Base-by-base conservation (phyloP, 2,113 vertebrate genomes). In the Cinclus cinclus region DNA sequence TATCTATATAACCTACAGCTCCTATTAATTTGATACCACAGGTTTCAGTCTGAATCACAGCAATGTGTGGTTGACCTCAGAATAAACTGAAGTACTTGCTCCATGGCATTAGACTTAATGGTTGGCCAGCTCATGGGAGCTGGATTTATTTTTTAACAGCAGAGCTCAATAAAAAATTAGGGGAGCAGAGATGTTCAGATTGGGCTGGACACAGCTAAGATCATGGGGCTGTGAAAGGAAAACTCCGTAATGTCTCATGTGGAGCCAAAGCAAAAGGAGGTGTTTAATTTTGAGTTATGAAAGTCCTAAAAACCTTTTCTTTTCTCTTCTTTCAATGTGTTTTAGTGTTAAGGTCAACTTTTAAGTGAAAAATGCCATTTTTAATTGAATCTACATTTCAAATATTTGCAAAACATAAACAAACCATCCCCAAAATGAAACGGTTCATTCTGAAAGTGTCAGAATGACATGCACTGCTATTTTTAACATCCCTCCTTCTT, bases 361-460 rank as follows among this genome's bases (percentile, higher is more conserved):
- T 39, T 75, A 82, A 95, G 70, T n/a, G 53, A 91, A 94, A 95
- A 88, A 82, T 49, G 65, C 15, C 69, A 84, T 75, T 94, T 52
- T 91, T 65, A 94, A 84, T 89, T 65, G 89, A 95, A 96, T 89
- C 91, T 95, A 83, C 86, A 90, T 96, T 92, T 94, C 76, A 95
- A 93, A 87, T 92, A 75, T 73, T 60, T 64, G 89, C 73, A 96
- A 95, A 96, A 97, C 83, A 95, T 95, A 95, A 97, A 97, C 95
- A 97, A 97, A 95, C 80, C 87, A 87, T 95, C 93, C 89, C 89
- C 94, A 81, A 96, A 96, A 94, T 76, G 74, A 91, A 96, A 92
- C 58, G 55, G 65, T 92, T 96, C 93, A 95, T 94, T 95, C 89
- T 92, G 91, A 95, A 95, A 97, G 89, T 92, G 95, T 96, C 87